Percentiles rank a stretch among this genome's conserved stretches.
Evolutionary conservation across 2,888 invertebrate species (phyloP).

Genomic region (Pterostichus madidus): DNA sequence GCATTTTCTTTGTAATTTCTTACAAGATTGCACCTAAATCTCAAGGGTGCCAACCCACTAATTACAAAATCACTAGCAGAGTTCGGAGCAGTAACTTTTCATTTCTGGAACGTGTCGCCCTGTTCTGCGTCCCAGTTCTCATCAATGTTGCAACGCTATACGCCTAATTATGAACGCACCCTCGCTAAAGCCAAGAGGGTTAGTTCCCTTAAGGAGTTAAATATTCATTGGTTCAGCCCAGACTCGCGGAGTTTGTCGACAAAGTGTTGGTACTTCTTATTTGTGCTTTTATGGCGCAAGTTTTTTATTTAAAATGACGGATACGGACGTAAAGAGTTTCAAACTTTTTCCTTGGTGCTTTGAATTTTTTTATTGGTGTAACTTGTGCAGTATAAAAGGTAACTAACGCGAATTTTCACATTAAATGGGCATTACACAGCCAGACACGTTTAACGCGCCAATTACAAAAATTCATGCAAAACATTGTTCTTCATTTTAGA

Average conservation of each 20-base stretch:
- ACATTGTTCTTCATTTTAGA: neutral
- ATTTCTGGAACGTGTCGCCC: constrained; percentile 50
- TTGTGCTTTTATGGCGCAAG: constrained; percentile 51
- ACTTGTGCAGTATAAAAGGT: neutral
- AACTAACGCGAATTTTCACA: neutral
- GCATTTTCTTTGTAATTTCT: constrained; percentile 38
- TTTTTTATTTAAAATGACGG: constrained; percentile 59
- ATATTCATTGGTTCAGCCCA: constrained; percentile 39
- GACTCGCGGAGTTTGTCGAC: constrained; percentile 46
- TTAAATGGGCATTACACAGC: neutral
- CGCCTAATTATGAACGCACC: constrained; percentile 47
- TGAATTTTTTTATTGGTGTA: constrained; percentile 46
- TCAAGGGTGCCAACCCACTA: constrained; percentile 43
- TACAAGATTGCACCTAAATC: constrained; percentile 40
- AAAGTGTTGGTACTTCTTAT: constrained; percentile 56
- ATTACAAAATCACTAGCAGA: constrained; percentile 57
- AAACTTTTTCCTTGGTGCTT: constrained; percentile 18
- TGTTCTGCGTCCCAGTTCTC: neutral
- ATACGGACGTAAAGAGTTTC: constrained; percentile 48
- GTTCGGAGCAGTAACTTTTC: constrained; percentile 43
- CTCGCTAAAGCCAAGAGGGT: constrained; percentile 12
- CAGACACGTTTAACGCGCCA: constrained; percentile 24
- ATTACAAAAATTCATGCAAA: constrained; percentile 21
- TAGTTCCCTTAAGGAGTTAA: constrained; percentile 34
- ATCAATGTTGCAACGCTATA: constrained; percentile 41